A percentile compares a stretch with the other conserved stretches of the same genome.
phyloP scores from a whole-genome alignment of 2,113 vertebrate species.

The Tilapia sparmanii region DNA sequence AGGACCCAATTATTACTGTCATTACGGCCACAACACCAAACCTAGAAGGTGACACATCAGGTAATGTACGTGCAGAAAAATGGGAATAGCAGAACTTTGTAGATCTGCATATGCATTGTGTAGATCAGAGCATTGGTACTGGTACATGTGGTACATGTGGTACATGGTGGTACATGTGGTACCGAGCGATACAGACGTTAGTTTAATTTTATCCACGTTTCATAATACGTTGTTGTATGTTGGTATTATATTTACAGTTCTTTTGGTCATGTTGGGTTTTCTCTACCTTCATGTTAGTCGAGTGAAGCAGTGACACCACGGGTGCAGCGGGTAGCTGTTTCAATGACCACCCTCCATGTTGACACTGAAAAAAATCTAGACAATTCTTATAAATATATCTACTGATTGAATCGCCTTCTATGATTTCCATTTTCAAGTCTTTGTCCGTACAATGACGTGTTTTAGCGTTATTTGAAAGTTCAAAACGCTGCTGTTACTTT shows the following conservation, averaged over 20 bases:
- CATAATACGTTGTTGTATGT: neutral
- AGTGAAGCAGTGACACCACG: neutral
- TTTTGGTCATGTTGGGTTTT: neutral
- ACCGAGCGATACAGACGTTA: neutral
- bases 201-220: neutral
- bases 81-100: neutral
- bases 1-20: neutral
- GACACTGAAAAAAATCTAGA: neutral
- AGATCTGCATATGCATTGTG: neutral
- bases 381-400: neutral
- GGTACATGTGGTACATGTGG: too few relatives aligned
- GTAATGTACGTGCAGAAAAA: neutral
- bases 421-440: neutral
- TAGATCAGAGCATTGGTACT: neutral
- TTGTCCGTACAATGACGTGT: fast-evolving
- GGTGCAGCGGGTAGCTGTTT: neutral
- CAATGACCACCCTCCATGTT: neutral
- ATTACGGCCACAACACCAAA: neutral
- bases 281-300: fast-evolving
- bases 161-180: too few relatives aligned
- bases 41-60: neutral
- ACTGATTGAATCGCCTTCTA: fast-evolving
- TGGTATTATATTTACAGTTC: neutral
- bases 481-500: neutral
- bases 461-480: neutral